A percentile compares a stretch with the other conserved stretches of the same genome.
phyloP scores from a whole-genome alignment of 1,140 invertebrate species.

The Hydropsyche tenuis region DNA sequence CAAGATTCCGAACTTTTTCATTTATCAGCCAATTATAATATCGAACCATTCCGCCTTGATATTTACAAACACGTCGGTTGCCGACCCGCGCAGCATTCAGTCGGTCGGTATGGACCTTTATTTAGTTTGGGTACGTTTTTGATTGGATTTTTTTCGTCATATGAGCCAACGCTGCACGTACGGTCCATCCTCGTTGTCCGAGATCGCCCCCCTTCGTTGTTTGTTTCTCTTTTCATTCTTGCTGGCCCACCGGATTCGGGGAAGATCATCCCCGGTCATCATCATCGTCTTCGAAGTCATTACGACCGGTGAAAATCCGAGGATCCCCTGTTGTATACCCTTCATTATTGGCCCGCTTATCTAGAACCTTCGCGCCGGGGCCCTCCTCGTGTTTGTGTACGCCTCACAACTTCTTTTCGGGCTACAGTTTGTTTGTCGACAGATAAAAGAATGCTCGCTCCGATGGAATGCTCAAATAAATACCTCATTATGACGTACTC shows the following conservation, averaged over 20 bases:
- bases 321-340: not conserved
- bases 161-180: constrained; percentile 42
- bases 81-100: not conserved
- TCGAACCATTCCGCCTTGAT: no score
- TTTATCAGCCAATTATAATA: no score
- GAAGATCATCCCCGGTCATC: constrained; percentile 11
- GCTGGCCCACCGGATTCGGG: not conserved
- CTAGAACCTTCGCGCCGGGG: constrained; percentile 11
- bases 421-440: constrained; percentile 24
- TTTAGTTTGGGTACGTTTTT: constrained; percentile 35
- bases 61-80: not conserved
- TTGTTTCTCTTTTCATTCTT: constrained; percentile 43
- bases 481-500: constrained; percentile 35
- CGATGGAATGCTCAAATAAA: constrained; percentile 39
- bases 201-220: constrained; percentile 14
- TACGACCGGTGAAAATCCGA: constrained; percentile 4
- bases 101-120: constrained; percentile 19
- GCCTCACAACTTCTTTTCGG: not conserved
- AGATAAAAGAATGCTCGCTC: constrained; percentile 33
- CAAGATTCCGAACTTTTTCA: no score
- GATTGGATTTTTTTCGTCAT: constrained; percentile 49
- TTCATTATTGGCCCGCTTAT: constrained; percentile 25
- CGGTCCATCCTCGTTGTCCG: constrained; percentile 46
- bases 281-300: constrained; percentile 2
- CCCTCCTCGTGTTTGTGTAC: not conserved